phyloP scores from a whole-genome alignment of 2,888 invertebrate species.

The Eupithecia vulgata region DNA sequence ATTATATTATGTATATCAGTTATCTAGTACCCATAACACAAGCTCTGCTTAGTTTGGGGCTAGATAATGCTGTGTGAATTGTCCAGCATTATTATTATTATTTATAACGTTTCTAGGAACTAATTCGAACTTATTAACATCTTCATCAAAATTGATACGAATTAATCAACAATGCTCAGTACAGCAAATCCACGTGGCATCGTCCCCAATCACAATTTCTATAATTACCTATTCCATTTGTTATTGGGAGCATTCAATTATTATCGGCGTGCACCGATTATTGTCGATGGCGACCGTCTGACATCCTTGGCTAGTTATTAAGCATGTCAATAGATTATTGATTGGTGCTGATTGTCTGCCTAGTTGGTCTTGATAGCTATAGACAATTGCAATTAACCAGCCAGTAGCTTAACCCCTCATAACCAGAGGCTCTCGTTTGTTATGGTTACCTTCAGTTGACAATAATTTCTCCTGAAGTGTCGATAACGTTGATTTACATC shows the following conservation, averaged over 20 bases:
- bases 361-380: slow-evolving; percentile 2
- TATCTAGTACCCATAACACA: no score
- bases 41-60: no score
- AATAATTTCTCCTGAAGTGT: not conserved
- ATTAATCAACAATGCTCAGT: not conserved
- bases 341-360: slow-evolving; percentile 80
- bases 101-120: not conserved
- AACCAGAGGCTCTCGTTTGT: not conserved
- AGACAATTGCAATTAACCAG: slow-evolving; percentile 2
- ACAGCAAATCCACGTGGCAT: slow-evolving; percentile 7
- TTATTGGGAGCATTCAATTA: slow-evolving; percentile 71
- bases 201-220: slow-evolving; percentile 47
- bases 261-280: slow-evolving; percentile 69
- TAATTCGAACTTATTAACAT: not conserved
- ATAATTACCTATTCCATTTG: slow-evolving; percentile 80
- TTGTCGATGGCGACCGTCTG: slow-evolving; percentile 61
- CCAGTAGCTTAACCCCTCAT: not conserved
- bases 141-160: not conserved
- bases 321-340: slow-evolving; percentile 81
- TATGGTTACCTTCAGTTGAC: not conserved
- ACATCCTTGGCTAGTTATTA: slow-evolving; percentile 82
- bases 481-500: no score
- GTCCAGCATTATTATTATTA: no score
- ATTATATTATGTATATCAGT: no score
- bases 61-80: no score